Conservation (phyloP, 2,888 invertebrate genomes). For the Julus scanicus region DNA sequence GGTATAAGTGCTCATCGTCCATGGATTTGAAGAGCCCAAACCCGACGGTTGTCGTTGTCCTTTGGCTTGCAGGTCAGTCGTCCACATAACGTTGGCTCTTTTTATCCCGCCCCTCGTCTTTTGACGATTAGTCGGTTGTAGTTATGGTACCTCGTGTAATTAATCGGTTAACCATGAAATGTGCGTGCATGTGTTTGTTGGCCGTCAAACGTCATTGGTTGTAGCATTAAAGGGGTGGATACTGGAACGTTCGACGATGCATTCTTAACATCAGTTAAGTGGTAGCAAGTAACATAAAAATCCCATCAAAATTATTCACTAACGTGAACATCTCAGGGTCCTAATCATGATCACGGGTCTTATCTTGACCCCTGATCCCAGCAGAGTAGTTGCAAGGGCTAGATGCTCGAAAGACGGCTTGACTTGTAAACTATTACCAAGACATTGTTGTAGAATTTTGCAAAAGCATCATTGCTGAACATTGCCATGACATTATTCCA, state of each 20-base stretch:
- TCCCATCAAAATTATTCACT: background rate
- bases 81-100: slow-evolving; percentile 41
- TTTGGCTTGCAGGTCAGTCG: slow-evolving; percentile 27
- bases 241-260: background rate
- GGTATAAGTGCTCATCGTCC: background rate
- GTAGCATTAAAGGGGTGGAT: slow-evolving; percentile 43
- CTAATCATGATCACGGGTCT: slow-evolving; percentile 7
- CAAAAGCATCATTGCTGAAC: no score
- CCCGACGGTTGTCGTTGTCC: slow-evolving; percentile 34
- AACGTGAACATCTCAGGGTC: background rate
- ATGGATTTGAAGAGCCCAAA: background rate
- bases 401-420: background rate
- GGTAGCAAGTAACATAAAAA: background rate
- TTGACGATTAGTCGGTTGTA: slow-evolving; percentile 47
- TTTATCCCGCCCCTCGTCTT: slow-evolving; percentile 42
- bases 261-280: background rate
- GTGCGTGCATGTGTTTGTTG: slow-evolving; percentile 42
- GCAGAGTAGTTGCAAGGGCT: background rate
- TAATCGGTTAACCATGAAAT: slow-evolving; percentile 45
- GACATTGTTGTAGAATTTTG: no score
- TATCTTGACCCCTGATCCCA: background rate
- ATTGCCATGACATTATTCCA: background rate
- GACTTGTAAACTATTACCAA: no score
- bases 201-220: slow-evolving; percentile 34
- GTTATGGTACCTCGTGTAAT: slow-evolving; percentile 39